Conservation (phyloP, 2,888 invertebrate genomes). For the Hedya salicella region DNA sequence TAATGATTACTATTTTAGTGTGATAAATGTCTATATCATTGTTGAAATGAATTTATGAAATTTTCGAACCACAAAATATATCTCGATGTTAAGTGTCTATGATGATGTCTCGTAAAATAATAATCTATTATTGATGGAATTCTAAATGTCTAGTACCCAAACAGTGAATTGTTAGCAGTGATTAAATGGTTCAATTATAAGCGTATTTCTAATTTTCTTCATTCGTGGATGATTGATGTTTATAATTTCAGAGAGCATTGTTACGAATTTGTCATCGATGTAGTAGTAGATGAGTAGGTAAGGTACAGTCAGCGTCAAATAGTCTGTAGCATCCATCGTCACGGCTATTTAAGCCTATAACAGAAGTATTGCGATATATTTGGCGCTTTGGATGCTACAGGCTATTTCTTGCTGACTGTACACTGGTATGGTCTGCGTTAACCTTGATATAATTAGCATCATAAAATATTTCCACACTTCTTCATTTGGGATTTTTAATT, state of each 20-base stretch:
- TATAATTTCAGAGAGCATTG: no score
- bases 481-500: no score
- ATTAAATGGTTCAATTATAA: conserved; percentile 27
- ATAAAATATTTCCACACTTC: no score
- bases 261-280: no score
- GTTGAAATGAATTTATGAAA: conserved; percentile 32
- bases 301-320: no score
- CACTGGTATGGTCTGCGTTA: no score
- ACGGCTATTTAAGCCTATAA: no score
- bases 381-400: no score
- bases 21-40: conserved; percentile 35
- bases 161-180: conserved; percentile 35
- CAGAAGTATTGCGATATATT: no score
- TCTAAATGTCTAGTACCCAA: conserved; percentile 35
- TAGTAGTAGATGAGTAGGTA: no score
- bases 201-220: not conserved
- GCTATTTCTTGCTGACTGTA: no score
- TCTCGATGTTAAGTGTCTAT: conserved; percentile 36
- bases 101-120: conserved; percentile 2
- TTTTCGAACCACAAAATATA: conserved; percentile 29
- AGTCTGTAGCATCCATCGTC: no score
- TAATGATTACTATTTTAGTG: conserved; percentile 15
- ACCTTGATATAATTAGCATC: not conserved
- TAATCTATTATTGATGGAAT: conserved; percentile 11
- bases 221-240: not conserved